Evolutionary conservation across 2,888 invertebrate genomes (phyloP).

Genomic region (Eucera pruinosa): DNA sequence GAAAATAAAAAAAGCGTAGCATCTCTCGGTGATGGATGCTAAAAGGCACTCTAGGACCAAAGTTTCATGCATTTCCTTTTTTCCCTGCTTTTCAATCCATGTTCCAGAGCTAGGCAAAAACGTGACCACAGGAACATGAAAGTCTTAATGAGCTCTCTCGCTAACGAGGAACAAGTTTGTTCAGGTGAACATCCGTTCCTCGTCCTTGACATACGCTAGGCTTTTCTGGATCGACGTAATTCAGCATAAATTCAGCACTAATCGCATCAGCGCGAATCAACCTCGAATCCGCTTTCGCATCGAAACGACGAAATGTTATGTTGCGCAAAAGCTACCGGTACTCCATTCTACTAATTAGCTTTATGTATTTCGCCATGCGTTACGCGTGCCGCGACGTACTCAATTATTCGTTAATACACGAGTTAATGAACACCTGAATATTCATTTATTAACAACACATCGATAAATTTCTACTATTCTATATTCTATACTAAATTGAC

Average conservation of each 20-base stretch:
- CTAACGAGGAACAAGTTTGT: conserved; percentile 60
- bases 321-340: conserved; percentile 30
- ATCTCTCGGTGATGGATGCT: conserved; percentile 6
- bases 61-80: conserved; percentile 7
- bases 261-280: conserved; percentile 56
- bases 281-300: conserved; percentile 36
- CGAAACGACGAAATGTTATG: conserved; percentile 45
- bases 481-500: not conserved
- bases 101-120: conserved; percentile 34
- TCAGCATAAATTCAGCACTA: conserved; percentile 44
- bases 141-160: conserved; percentile 60
- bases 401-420: conserved; percentile 14
- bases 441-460: conserved; percentile 4
- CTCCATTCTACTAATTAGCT: conserved; percentile 56
- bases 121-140: conserved; percentile 60
- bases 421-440: conserved; percentile 23
- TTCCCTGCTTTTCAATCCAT: conserved; percentile 24
- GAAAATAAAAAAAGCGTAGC: not conserved
- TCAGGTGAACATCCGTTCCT: conserved; percentile 47
- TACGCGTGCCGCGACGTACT: not conserved
- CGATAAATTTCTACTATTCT: not conserved
- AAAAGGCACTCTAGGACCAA: conserved; percentile 1
- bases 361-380: conserved; percentile 28
- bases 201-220: conserved; percentile 19
- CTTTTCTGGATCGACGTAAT: conserved; percentile 46